These are phyloP conservation scores for Acronicta alni DNA, from an alignment of 2,888 invertebrate genomes.

Conservation along the genomic window DNA sequence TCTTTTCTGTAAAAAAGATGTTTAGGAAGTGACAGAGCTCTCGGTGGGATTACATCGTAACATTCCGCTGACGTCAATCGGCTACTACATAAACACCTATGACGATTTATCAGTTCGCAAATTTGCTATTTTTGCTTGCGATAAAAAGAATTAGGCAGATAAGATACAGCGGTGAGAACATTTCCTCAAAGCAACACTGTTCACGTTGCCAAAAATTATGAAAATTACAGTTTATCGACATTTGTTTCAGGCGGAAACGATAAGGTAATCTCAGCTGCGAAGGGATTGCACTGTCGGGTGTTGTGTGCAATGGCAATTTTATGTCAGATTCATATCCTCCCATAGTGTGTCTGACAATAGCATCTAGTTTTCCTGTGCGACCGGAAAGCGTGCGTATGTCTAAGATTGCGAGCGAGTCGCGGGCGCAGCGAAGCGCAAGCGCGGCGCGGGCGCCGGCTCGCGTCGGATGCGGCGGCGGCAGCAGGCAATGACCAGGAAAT, in stretches of 20 bases:
- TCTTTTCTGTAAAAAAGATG: constrained; percentile 22
- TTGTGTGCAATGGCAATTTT: constrained; percentile 46
- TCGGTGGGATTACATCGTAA: constrained; percentile 14
- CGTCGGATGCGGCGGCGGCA: constrained; percentile 67
- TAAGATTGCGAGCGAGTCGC: constrained; percentile 66
- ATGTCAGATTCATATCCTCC: constrained; percentile 67
- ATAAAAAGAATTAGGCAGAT: constrained; percentile 71
- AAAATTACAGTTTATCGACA: constrained; percentile 61
- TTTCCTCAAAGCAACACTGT: constrained; percentile 84
- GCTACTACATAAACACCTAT: constrained; percentile 57
- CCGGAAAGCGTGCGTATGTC: constrained; percentile 80
- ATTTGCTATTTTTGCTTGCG: constrained; percentile 70
- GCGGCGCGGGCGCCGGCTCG: constrained; percentile 60
- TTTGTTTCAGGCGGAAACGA: constrained; percentile 68
- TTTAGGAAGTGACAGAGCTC: constrained; percentile 39
- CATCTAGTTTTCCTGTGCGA: constrained; percentile 79
- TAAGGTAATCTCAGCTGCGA: constrained; percentile 59
- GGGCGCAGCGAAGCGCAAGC: constrained; percentile 53
- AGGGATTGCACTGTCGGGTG: constrained; percentile 44
- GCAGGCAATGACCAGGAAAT: constrained; percentile 89
- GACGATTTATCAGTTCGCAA: constrained; percentile 70
- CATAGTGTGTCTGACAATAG: constrained; percentile 66
- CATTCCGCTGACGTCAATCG: constrained; percentile 63
- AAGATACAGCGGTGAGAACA: constrained; percentile 67
- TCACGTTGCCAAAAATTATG: constrained; percentile 52